phyloP scores from a whole-genome alignment of 2,888 invertebrate genomes.

The Lathronympha strigana region DNA sequence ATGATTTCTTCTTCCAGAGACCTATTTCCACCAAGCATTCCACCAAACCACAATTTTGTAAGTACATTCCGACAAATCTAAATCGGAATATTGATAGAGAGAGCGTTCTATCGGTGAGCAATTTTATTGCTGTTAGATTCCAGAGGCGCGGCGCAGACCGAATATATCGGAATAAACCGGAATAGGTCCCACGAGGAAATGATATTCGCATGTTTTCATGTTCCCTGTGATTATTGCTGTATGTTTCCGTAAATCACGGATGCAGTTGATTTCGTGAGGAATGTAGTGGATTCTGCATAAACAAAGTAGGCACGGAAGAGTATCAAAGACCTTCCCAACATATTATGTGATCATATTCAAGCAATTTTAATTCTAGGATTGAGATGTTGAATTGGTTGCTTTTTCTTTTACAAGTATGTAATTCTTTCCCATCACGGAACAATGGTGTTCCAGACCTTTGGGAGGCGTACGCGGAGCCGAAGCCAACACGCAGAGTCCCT shows the following conservation, averaged over 20 bases:
- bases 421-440: no score
- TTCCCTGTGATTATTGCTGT: constrained; percentile 28
- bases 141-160: constrained; percentile 27
- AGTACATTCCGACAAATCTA: constrained; percentile 8
- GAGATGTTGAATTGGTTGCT: no score
- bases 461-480: no score
- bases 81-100: constrained; percentile 30
- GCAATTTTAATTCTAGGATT: no score
- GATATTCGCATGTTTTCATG: constrained; percentile 40
- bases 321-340: no score
- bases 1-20: not conserved
- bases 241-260: not conserved
- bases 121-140: constrained; percentile 39
- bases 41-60: not conserved
- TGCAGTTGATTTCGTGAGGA: constrained; percentile 6
- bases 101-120: constrained; percentile 16
- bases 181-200: constrained; percentile 35
- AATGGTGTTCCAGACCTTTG: no score
- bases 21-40: not conserved
- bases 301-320: not conserved
- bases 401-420: no score
- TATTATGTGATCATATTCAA: no score
- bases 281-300: not conserved
- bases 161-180: constrained; percentile 33
- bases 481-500: no score